Conservation (phyloP, 1,140 invertebrate species). For the Drosophila sechellia region DNA sequence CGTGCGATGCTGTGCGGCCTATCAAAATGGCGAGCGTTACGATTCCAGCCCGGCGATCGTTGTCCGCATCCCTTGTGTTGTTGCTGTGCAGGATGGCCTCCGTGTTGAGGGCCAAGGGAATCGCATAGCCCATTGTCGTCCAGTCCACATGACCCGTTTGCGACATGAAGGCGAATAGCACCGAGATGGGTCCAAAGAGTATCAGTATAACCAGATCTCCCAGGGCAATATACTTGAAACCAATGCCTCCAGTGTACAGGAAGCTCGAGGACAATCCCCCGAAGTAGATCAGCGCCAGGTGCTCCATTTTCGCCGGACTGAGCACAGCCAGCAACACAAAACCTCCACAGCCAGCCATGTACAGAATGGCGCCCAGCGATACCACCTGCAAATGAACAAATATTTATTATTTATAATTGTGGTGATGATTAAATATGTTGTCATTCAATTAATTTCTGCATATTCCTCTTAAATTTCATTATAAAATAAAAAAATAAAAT, state of each 20-base stretch:
- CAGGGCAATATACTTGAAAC: slow-evolving; percentile 96
- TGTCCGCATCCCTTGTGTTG: slow-evolving; percentile 95
- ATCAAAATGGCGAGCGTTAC: slow-evolving; percentile 97
- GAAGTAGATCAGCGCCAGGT: slow-evolving; percentile 96
- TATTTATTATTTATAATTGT: slow-evolving; percentile 8
- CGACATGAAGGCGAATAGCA: slow-evolving; percentile 96
- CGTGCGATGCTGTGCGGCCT: slow-evolving; percentile 94
- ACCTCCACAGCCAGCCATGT: slow-evolving; percentile 94
- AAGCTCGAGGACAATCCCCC: slow-evolving; percentile 98
- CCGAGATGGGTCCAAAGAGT: slow-evolving; percentile 96
- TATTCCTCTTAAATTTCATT: background rate
- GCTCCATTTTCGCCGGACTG: slow-evolving; percentile 96
- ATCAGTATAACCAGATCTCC: slow-evolving; percentile 96
- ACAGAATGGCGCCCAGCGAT: slow-evolving; percentile 93
- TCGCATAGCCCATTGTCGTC: slow-evolving; percentile 95
- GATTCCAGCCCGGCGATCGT: slow-evolving; percentile 93
- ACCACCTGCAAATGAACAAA: slow-evolving; percentile 86
- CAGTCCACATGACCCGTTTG: slow-evolving; percentile 94
- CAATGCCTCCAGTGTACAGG: slow-evolving; percentile 96
- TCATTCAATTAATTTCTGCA: too few species aligned
- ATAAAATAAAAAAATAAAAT: too few species aligned
- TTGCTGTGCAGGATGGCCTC: slow-evolving; percentile 98
- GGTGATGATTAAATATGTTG: slow-evolving; percentile 4
- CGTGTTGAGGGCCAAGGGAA: slow-evolving; percentile 96
- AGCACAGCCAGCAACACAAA: slow-evolving; percentile 92